Conservation (phyloP, 1,140 invertebrate genomes). For the Papilio dardanus region DNA sequence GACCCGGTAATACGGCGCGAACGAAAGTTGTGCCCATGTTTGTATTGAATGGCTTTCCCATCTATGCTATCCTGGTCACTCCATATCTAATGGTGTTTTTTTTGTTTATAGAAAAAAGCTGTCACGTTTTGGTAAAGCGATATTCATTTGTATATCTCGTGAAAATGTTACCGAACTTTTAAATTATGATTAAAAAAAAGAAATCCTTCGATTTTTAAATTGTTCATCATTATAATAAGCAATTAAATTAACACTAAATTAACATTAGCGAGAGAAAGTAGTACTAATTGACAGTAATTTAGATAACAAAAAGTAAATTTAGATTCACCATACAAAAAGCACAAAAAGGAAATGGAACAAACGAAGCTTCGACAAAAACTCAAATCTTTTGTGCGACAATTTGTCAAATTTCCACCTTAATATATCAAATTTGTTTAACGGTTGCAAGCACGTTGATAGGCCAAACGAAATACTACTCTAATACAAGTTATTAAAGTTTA, state of each 20-base stretch:
- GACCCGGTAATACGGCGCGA: constrained; percentile 50
- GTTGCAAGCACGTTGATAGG: constrained; percentile 10
- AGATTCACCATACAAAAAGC: constrained; percentile 15
- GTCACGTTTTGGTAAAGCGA: no score
- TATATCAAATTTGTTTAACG: constrained; percentile 54
- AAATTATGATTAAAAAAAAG: no score
- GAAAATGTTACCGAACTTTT: no score
- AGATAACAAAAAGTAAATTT: neutral
- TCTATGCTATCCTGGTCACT: constrained; percentile 53
- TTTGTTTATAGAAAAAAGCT: constrained; percentile 39
- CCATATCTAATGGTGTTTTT: constrained; percentile 35
- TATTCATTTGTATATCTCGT: no score
- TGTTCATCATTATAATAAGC: no score
- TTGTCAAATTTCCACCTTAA: constrained; percentile 46
- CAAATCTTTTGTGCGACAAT: constrained; percentile 38
- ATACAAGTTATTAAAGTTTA: neutral
- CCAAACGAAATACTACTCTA: neutral
- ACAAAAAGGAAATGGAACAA: constrained; percentile 30
- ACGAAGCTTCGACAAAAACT: constrained; percentile 13
- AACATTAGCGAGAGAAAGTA: neutral
- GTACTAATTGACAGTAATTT: neutral
- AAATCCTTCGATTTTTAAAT: no score
- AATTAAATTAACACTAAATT: no score
- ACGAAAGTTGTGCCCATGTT: constrained; percentile 56
- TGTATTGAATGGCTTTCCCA: constrained; percentile 53